phyloP scores from a whole-genome alignment of 1,140 invertebrate genomes.

The silkworm (Bombyx mori) region ASM3026992v2 NC_085119.1:8205001-8205500 shows the following conservation, averaged over 20 bases:
- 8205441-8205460: no score
- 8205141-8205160: conserved; percentile 2
- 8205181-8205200: conserved; percentile 45
- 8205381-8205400: conserved; percentile 39
- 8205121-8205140: no score
- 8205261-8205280: conserved; percentile 64
- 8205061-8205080: no score
- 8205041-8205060: no score
- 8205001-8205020: no score
- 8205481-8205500: no score
- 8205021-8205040: no score
- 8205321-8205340: conserved; percentile 65
- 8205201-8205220: conserved; percentile 65
- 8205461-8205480: no score
- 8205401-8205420: conserved; percentile 2
- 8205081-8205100: no score
- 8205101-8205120: no score
- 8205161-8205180: conserved; percentile 43
- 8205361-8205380: conserved; percentile 43
- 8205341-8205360: conserved; percentile 65
- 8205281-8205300: conserved; percentile 68
- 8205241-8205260: conserved; percentile 71
- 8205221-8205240: conserved; percentile 67
- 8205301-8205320: conserved; percentile 57
- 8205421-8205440: no score